phyloP scores from a whole-genome alignment of 2,113 vertebrate genomes.

The Rhinogobius similis region DNA sequence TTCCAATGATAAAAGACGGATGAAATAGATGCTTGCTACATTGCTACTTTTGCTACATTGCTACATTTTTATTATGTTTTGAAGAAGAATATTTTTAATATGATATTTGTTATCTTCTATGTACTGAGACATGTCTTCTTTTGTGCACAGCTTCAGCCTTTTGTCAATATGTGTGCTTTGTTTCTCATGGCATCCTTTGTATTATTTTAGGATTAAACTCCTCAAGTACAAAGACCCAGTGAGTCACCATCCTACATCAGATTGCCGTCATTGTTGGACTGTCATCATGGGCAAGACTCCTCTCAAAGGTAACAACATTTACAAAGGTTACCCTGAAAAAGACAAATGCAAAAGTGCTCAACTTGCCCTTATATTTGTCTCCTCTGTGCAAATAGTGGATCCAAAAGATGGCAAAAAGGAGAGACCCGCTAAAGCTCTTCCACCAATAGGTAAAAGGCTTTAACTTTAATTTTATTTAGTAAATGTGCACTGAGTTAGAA shows the following conservation, averaged over 20 bases:
- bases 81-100: neutral
- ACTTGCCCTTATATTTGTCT: neutral
- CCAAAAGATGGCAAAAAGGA: constrained; percentile 86
- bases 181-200: neutral
- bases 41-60: too few species aligned
- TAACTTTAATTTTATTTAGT: neutral
- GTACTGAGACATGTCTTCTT: neutral
- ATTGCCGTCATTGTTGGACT: constrained; percentile 40
- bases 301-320: constrained; percentile 65
- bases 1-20: too few species aligned
- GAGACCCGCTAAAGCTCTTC: constrained; percentile 76
- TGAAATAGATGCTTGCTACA: too few species aligned
- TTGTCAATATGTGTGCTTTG: neutral
- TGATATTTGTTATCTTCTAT: neutral
- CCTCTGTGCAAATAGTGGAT: constrained; percentile 73
- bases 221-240: constrained; percentile 2
- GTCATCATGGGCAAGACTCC: constrained; percentile 76
- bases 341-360: neutral
- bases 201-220: constrained; percentile 26
- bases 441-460: constrained; percentile 64
- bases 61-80: neutral
- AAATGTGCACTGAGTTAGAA: neutral
- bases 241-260: constrained; percentile 19
- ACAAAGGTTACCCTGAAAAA: neutral
- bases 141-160: constrained; percentile 1